phyloP scores from a whole-genome alignment of 2,888 invertebrate species.

The Pheosia gnoma region DNA sequence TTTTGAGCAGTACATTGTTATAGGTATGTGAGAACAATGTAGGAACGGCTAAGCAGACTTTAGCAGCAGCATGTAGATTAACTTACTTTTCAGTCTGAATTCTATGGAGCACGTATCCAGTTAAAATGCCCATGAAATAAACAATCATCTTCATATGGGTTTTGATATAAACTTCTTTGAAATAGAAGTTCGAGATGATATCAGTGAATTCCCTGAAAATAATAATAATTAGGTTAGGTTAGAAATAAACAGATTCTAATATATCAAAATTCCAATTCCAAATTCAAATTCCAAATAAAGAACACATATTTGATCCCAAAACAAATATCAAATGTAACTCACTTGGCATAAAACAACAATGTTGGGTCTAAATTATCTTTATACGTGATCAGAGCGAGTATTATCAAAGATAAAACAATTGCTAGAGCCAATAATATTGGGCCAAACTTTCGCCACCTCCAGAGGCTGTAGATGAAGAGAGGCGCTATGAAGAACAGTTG shows the following conservation, averaged over 20 bases:
- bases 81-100: slow-evolving; percentile 86
- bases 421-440: slow-evolving; percentile 75
- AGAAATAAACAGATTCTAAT: too few species aligned
- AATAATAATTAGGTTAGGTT: too few species aligned
- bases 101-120: slow-evolving; percentile 86
- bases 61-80: neutral
- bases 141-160: slow-evolving; percentile 90
- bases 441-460: slow-evolving; percentile 86
- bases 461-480: slow-evolving; percentile 86
- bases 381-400: slow-evolving; percentile 85
- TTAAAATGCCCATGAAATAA: slow-evolving; percentile 87
- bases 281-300: neutral
- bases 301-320: neutral
- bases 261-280: too few species aligned
- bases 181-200: slow-evolving; percentile 85
- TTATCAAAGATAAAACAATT: slow-evolving; percentile 74
- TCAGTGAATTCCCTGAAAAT: slow-evolving; percentile 85
- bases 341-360: slow-evolving; percentile 87
- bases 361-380: slow-evolving; percentile 86
- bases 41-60: too few species aligned
- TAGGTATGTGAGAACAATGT: too few species aligned
- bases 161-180: slow-evolving; percentile 87
- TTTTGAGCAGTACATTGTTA: too few species aligned
- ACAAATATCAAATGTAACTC: slow-evolving; percentile 56
- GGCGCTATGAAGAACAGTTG: slow-evolving; percentile 88